Base-by-base conservation (phyloP, 2,888 invertebrate species). In the Odontocolon sp. region DNA sequence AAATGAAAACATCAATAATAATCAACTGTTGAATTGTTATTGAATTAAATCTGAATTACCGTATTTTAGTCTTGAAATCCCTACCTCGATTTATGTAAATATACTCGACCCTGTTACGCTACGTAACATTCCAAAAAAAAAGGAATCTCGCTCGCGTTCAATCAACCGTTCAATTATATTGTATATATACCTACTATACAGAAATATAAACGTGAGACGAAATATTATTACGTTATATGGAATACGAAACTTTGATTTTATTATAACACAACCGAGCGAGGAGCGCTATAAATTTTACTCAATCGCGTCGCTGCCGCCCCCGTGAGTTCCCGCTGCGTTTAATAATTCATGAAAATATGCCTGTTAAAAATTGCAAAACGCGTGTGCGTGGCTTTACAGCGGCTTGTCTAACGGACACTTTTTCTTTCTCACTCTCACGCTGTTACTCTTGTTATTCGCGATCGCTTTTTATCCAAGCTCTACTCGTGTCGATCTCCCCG, bases 271-370 rank as follows among this genome's bases (percentile, higher is more conserved):
- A n/a, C n/a, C n/a, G n/a, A n/a, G n/a, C 68, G 33, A 67, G 67
- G 63, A 50, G 64, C 64, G 68, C 63, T 36, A 69, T 73, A 69
- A 77, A 77, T 77, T 77, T 52, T 11, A 57, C 73, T 73, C 64
- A 73, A 77, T 63, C 64, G 45, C 64, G 52, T 64, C 40, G 9
- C 26, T 14, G 23, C 21, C 14, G 23, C 59, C 52, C 1, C 11
- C 28, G 26, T 54, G 54, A 45, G 54, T 57, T 57, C 28, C 42
- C 66, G 45, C 50, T 36, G 36, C 42, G 64, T 73, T 77, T 69
- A 77, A 77, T 77, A 73, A 77, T 77, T 77, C 77, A 73, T 77
- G 73, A 72, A 77, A 77, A 69, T 64, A 52, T 72, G 64, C 36
- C 64, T 42, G 68, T 59, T 73, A 59, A 77, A 77, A 77, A 77